Percentiles rank a stretch among this genome's conserved stretches.
phyloP scores from a whole-genome alignment of 2,888 invertebrate species.

The Plagodis dolabraria region DNA sequence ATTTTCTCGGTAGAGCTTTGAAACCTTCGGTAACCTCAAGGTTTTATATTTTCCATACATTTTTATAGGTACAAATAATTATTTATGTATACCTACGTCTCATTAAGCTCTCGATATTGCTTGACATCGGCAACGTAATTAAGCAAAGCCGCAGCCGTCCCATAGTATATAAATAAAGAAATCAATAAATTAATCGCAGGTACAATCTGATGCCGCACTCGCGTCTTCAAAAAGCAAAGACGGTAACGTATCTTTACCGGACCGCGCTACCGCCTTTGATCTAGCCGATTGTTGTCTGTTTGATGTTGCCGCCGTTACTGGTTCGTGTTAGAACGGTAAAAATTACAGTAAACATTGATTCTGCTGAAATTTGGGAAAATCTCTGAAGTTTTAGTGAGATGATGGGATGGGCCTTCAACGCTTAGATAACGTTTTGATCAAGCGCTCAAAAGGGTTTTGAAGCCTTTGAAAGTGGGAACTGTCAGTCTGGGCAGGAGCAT shows the following conservation, averaged over 20 bases:
- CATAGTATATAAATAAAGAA: conserved; percentile 36
- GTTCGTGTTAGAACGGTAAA: conserved; percentile 63
- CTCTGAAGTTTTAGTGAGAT: conserved; percentile 8
- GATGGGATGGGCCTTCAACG: background rate
- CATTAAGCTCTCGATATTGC: no score
- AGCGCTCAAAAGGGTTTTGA: no score
- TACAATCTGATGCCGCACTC: conserved; percentile 36
- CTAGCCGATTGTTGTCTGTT: conserved; percentile 46
- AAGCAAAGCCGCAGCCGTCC: conserved; percentile 17
- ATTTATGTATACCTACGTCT: no score
- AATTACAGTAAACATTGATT: conserved; percentile 61
- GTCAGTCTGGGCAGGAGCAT: no score
- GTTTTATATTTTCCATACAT: no score
- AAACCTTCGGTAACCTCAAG: no score
- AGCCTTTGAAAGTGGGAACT: no score
- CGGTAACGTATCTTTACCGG: conserved; percentile 17
- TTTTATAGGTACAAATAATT: no score
- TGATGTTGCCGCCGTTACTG: conserved; percentile 66
- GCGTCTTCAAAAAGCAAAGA: conserved; percentile 33
- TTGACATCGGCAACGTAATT: no score
- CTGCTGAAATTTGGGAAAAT: conserved; percentile 48
- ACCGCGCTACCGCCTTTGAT: conserved; percentile 34
- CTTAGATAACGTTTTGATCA: no score
- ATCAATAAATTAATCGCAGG: conserved; percentile 40
- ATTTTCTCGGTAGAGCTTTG: no score